A percentile compares a stretch with the other conserved stretches of the same genome.
phyloP scores from a whole-genome alignment of 35 echinoderm and acorn worm species.

The Apostichopus parvimensis region DNA sequence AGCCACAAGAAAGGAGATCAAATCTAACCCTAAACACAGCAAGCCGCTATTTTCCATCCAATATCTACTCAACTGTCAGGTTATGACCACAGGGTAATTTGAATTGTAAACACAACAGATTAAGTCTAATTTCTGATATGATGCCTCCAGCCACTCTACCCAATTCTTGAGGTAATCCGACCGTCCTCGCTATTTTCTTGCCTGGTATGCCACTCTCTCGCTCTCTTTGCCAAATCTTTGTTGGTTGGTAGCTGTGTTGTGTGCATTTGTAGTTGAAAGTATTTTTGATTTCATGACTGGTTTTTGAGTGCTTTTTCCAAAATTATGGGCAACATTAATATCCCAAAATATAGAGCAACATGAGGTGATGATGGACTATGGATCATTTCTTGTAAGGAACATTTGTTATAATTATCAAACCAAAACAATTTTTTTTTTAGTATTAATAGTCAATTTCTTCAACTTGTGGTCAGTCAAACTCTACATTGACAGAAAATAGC shows the following conservation, averaged over 20 bases:
- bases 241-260: not conserved
- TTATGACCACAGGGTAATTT: constrained; percentile 28
- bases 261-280: not conserved
- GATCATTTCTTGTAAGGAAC: too few species aligned
- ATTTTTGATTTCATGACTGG: too few species aligned
- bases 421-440: too few species aligned
- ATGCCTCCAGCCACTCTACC: not conserved
- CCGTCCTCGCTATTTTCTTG: not conserved
- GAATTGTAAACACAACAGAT: constrained; percentile 21
- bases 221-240: not conserved
- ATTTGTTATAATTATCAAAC: too few species aligned
- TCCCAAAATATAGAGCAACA: too few species aligned
- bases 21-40: not conserved
- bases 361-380: too few species aligned
- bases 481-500: too few species aligned
- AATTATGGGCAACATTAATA: too few species aligned
- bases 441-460: too few species aligned
- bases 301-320: too few species aligned
- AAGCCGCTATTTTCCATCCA: not conserved
- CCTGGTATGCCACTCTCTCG: not conserved
- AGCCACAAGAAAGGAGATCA: not conserved
- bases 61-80: constrained; percentile 25
- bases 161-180: not conserved
- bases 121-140: not conserved
- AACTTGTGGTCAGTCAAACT: too few species aligned